A percentile compares a stretch with the other conserved stretches of the same genome.
Conservation (phyloP, 2,888 invertebrate genomes). For the Melanostoma mellinum region DNA sequence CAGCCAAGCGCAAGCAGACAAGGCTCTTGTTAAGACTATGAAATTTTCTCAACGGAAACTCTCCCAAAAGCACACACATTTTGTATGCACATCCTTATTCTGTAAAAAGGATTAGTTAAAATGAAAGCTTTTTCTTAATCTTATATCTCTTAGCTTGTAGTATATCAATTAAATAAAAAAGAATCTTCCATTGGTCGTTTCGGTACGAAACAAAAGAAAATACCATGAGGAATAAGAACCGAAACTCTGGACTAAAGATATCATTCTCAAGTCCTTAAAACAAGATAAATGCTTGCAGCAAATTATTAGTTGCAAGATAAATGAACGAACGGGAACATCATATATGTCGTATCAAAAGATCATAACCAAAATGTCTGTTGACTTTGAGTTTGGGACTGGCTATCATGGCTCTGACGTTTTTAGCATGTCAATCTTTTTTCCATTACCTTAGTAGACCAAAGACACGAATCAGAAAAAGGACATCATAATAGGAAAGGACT, state of each 20-base stretch:
- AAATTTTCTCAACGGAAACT: too few species aligned
- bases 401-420: slow-evolving; percentile 23
- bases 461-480: slow-evolving; percentile 24
- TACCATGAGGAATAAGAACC: too few species aligned
- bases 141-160: too few species aligned
- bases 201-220: too few species aligned
- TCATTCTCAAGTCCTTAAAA: slow-evolving; percentile 42
- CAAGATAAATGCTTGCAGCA: slow-evolving; percentile 59
- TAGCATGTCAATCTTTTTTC: slow-evolving; percentile 60
- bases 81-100: too few species aligned
- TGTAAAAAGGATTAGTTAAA: too few species aligned
- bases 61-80: too few species aligned
- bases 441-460: slow-evolving; percentile 44
- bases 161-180: too few species aligned
- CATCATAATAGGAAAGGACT: slow-evolving; percentile 49
- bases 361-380: slow-evolving; percentile 67
- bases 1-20: too few species aligned
- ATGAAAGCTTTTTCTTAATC: too few species aligned
- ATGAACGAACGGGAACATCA: slow-evolving; percentile 54
- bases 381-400: slow-evolving; percentile 41
- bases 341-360: slow-evolving; percentile 62
- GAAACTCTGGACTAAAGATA: slow-evolving; percentile 28
- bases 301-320: slow-evolving; percentile 62
- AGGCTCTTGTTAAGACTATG: too few species aligned
- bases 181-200: too few species aligned